Evolutionary conservation across 2,888 invertebrate species (phyloP), one percentile per base, ranked within the genome.

Genomic region (Lepidochitona cinerea): DNA sequence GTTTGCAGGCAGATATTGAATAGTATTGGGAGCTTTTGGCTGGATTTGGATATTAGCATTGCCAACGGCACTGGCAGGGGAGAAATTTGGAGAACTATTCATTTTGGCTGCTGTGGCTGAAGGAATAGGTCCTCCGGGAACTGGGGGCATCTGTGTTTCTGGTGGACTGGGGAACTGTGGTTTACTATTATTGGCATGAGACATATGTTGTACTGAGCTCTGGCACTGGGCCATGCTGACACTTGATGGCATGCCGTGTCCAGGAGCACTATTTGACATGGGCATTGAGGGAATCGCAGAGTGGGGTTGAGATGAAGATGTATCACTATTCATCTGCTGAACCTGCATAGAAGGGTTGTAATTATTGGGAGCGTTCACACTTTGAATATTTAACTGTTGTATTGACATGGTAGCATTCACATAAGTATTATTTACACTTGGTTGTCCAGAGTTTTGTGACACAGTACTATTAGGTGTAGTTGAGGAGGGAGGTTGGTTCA

Each of bases 21-120:
- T 98, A 49, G 98, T 98, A 91, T 98, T 98, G 0, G 98, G 98
- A 14, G 98, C 97, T 91, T 96, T 97, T 12, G 98, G 96, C 91
- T 98, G 98, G 35, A 98, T 97, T 92, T 96, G 96, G 71, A 92
- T 90, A 91, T 96, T 97, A 65, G 95, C 94, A 81, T 94, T 94
- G 84, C 94, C 94, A 87, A 94, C 80, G 69, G 87, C 84, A 77
- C 81, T 84, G 23, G 83, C 76, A 32, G 85, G 77, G 9, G 18
- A n/a, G 77, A 83, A 84, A 52, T 77, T 78, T 2, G 85, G 83
- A 14, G 85, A 84, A 18, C 79, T 35, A 26, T 29, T 66, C 66
- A 66, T 66, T 35, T 37, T 77, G 32, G 84, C 80, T 35, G 81
- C 78, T 3, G 35, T 9, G 2, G 18, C 18, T 1, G 49, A 26